Conservation (phyloP, 1,140 invertebrate species). For the Melipona quadrifasciata region DNA sequence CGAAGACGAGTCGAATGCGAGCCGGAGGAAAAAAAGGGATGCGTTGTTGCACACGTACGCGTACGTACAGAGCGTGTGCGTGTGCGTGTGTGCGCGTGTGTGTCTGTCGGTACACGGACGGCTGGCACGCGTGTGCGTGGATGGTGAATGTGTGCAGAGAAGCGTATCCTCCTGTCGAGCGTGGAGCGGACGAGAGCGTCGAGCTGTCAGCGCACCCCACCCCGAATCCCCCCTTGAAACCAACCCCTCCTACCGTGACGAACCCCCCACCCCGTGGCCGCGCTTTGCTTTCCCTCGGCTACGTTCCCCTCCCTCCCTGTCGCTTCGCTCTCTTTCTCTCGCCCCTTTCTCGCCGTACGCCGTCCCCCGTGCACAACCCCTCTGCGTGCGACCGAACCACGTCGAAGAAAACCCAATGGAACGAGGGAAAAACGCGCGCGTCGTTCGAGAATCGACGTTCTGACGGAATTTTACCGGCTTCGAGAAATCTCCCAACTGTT, state of each 20-base stretch:
- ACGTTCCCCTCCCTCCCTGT: slow-evolving; percentile 24
- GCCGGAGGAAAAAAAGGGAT: slow-evolving; percentile 46
- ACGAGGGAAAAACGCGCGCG: not conserved
- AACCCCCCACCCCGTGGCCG: slow-evolving; percentile 45
- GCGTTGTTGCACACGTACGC: not conserved
- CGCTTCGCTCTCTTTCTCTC: slow-evolving; percentile 1
- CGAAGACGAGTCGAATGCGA: slow-evolving; percentile 50
- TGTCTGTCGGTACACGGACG: slow-evolving; percentile 23
- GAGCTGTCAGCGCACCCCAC: slow-evolving; percentile 82
- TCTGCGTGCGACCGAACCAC: not conserved
- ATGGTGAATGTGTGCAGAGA: slow-evolving; percentile 78
- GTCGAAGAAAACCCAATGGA: slow-evolving; percentile 40
- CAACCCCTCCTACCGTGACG: slow-evolving; percentile 63
- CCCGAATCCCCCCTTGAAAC: slow-evolving; percentile 74
- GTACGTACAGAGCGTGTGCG: not conserved
- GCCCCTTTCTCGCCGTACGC: slow-evolving; percentile 8
- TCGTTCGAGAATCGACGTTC: not conserved
- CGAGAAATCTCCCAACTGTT: not conserved
- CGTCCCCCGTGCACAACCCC: slow-evolving; percentile 24
- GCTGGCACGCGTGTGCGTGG: slow-evolving; percentile 50
- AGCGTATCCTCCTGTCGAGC: slow-evolving; percentile 81
- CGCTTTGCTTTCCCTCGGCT: slow-evolving; percentile 55
- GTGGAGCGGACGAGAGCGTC: slow-evolving; percentile 78
- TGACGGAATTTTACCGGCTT: not conserved
- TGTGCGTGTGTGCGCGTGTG: slow-evolving; percentile 6